Evolutionary conservation across 1,140 invertebrate genomes (phyloP), one percentile per base, ranked within the genome.

Genomic region (Heliconius hermathena): DNA sequence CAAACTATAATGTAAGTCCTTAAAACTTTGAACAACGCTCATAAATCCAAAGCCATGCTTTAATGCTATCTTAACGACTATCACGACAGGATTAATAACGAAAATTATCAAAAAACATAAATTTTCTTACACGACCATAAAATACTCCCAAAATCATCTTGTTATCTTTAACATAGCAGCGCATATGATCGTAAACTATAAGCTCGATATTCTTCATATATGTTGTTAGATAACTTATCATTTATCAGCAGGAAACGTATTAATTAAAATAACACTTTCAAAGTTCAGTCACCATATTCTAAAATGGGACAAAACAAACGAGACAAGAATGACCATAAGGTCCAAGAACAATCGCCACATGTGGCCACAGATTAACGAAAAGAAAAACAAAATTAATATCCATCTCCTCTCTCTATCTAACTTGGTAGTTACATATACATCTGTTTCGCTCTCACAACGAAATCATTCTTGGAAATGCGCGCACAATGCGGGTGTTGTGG

Each of bases 341-440:
- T 92, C 92, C 90, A 88, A 88, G 87, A 91, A 91, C 91, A 93
- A 92, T 91, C 91, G 88, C 91, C 92, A 94, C 92, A 94, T 94
- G 92, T 94, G 91, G 91, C 85, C 91, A 90, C 88, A 91, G 90
- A 93, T 93, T 93, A 92, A 93, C 86, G 85, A 90, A 93, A 93
- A 92, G 90, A 90, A 93, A 92, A 92, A 93, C 88, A 93, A 93
- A 91, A 91, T 89, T 89, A 88, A 90, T 88, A 87, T 88, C 81
- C 84, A 84, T 49, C 49, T 29, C 22, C 81, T 75, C 22, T 89
- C 90, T 46, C 87, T 74, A 75, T 91, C 84, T 82, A 8, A 72
- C 79, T n/a, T 46, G 2, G n/a, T 18, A 36, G 9, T 8, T 71
- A 77, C 52, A 13, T 33, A 46, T 85, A 80, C 74, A n/a, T 72